These are phyloP conservation scores for Agrilus cyanescens DNA, from an alignment of 2,888 invertebrate genomes.

Conservation along the genomic window DNA sequence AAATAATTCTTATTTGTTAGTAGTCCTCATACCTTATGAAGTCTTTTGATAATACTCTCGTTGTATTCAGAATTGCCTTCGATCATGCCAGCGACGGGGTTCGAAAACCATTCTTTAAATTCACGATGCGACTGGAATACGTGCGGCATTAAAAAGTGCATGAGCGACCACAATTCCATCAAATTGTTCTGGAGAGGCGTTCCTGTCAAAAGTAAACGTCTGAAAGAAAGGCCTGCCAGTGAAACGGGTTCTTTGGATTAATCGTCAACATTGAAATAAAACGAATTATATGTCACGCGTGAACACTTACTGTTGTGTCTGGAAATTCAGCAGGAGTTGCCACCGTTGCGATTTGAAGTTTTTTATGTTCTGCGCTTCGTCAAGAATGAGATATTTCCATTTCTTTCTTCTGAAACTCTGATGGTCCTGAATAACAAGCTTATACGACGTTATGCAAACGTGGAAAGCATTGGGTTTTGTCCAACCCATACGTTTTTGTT, in stretches of 20 bases:
- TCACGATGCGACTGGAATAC: constrained; percentile 93
- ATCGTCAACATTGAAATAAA: constrained; percentile 8
- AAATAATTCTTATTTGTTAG: background rate
- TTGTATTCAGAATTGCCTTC: constrained; percentile 88
- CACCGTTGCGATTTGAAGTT: constrained; percentile 98
- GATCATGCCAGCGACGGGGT: constrained; percentile 93
- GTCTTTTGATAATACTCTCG: constrained; percentile 72
- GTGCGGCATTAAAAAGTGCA: constrained; percentile 97
- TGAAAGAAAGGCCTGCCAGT: constrained; percentile 30
- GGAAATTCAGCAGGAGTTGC: constrained; percentile 92
- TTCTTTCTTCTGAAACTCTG: constrained; percentile 93
- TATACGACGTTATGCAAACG: constrained; percentile 95
- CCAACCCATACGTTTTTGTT: constrained; percentile 87
- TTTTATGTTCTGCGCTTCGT: constrained; percentile 99
- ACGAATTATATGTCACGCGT: constrained; percentile 8
- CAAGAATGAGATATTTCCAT: constrained; percentile 96
- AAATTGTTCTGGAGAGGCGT: constrained; percentile 93
- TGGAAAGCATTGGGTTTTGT: constrained; percentile 98
- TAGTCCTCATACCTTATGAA: constrained; percentile 63
- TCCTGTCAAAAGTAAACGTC: constrained; percentile 82
- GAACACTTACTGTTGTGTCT: constrained; percentile 67
- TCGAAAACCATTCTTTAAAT: constrained; percentile 97
- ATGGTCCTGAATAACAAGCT: constrained; percentile 96
- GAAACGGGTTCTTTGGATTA: constrained; percentile 10
- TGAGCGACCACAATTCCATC: constrained; percentile 94